A percentile compares a stretch with the other conserved stretches of the same genome.
Evolutionary conservation across 2,113 vertebrate species (phyloP).

Genomic region (Archilochus colubris): DNA sequence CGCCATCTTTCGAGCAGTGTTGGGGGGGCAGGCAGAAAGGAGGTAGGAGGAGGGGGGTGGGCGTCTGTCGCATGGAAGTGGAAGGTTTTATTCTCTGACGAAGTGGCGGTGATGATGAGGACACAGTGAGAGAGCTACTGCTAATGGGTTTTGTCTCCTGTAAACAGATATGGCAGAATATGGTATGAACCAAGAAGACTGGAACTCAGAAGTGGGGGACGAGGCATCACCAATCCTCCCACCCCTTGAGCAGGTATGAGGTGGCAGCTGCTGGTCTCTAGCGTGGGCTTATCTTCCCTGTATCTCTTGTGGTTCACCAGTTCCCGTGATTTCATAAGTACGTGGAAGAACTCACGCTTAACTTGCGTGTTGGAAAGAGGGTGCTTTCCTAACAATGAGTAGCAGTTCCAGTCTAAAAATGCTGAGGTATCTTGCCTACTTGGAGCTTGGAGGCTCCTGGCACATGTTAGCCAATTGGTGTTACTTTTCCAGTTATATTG

Average conservation of each 20-base stretch:
- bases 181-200: constrained; percentile 67
- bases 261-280: rapidly evolving
- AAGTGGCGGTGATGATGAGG: rapidly evolving
- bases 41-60: rapidly evolving
- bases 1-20: rapidly evolving
- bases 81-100: rapidly evolving
- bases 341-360: neutral
- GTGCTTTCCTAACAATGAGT: neutral
- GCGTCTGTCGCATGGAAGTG: rapidly evolving
- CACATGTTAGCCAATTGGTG: rapidly evolving
- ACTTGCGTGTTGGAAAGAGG: rapidly evolving
- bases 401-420: neutral
- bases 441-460: neutral
- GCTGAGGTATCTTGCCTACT: rapidly evolving
- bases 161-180: rapidly evolving
- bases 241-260: neutral
- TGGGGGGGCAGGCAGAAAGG: rapidly evolving
- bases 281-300: neutral
- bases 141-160: neutral
- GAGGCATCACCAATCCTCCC: neutral
- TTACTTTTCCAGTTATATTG: rapidly evolving
- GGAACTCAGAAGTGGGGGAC: constrained; percentile 58
- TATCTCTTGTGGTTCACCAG: too few relatives aligned
- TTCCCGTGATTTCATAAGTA: rapidly evolving
- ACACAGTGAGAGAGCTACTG: rapidly evolving